Percentiles rank a stretch among this genome's conserved stretches.
Evolutionary conservation across 2,797 vertebrate species (phyloP).

Genomic region (Macrochelys suwanniensis): DNA sequence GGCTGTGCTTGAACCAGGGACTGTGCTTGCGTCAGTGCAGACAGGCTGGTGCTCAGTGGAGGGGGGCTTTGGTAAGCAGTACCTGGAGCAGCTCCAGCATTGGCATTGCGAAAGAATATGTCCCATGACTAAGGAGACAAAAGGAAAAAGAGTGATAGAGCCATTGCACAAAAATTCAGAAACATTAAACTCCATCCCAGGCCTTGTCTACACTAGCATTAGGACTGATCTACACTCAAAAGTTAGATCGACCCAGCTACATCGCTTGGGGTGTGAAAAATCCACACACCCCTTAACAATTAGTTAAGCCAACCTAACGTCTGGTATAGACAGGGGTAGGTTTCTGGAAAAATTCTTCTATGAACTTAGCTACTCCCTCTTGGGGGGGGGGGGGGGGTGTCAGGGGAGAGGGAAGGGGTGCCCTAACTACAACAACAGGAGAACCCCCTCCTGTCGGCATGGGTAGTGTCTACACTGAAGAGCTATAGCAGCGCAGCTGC

Average conservation of each 20-base stretch:
- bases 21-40: conserved; percentile 85
- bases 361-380: background rate
- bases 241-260: background rate
- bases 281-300: background rate
- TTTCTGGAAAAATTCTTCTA: background rate
- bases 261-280: background rate
- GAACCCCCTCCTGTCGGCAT: background rate
- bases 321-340: background rate
- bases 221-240: background rate
- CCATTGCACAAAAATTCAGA: background rate
- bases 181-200: background rate
- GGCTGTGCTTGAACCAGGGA: conserved; percentile 90
- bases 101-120: conserved; percentile 97
- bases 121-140: conserved; percentile 91
- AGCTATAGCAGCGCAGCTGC: too few species aligned
- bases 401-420: too few species aligned
- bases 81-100: conserved; percentile 93
- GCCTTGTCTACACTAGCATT: background rate
- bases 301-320: background rate
- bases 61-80: conserved; percentile 96
- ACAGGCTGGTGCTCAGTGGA: conserved; percentile 84
- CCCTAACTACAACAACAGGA: background rate
- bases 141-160: background rate
- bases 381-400: too few species aligned
- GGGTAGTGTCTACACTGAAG: background rate